Evolutionary conservation across 2,113 vertebrate genomes (phyloP).

Genomic region (Panthera tigris): DNA sequence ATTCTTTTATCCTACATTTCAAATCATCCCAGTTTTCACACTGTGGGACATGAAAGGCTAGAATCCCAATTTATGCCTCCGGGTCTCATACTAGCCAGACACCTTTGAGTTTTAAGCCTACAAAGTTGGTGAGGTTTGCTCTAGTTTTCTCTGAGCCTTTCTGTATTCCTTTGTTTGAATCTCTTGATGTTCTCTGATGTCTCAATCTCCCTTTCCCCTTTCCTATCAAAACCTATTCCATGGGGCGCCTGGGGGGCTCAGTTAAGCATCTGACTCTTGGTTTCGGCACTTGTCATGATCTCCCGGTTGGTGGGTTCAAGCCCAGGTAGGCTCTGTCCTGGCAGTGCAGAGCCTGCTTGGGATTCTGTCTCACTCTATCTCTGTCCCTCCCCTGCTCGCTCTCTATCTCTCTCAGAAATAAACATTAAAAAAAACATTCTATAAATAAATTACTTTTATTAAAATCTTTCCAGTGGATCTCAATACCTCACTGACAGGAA

Average conservation of each 20-base stretch:
- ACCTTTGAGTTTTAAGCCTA: background rate
- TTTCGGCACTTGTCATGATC: no score
- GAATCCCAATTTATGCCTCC: background rate
- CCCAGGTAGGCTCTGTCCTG: no score
- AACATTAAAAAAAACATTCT: no score
- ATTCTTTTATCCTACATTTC: constrained; percentile 15
- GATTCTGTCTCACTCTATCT: no score
- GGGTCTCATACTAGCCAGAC: background rate
- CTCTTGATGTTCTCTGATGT: background rate
- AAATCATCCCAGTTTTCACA: background rate
- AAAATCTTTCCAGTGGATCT: background rate
- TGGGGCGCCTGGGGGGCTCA: no score
- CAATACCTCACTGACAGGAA: background rate
- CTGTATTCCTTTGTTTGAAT: background rate
- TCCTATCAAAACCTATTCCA: background rate
- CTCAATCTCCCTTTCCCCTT: background rate
- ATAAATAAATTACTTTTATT: background rate
- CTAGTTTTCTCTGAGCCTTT: background rate
- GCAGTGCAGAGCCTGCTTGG: no score
- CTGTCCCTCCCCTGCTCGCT: no score
- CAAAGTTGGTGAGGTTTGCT: background rate
- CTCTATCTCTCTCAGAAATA: no score
- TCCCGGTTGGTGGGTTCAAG: no score
- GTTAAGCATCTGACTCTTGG: no score
- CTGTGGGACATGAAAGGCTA: background rate